These are phyloP conservation scores for Thereva unica DNA, from an alignment of 2,888 invertebrate genomes.

Conservation along the genomic window DNA sequence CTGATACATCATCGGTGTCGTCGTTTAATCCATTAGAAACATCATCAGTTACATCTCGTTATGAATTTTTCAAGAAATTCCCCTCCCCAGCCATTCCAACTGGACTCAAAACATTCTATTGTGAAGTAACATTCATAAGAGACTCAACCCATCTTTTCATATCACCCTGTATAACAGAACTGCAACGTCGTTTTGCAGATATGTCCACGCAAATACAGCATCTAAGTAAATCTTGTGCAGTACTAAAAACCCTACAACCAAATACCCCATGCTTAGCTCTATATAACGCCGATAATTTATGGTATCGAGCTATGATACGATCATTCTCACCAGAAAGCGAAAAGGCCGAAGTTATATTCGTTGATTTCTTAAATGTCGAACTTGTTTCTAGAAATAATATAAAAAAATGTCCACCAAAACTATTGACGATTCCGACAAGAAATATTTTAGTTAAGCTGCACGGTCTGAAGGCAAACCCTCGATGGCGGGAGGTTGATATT, in stretches of 20 bases:
- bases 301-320: conserved; percentile 73
- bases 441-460: conserved; percentile 61
- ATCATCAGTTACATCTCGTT: conserved; percentile 46
- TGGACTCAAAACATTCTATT: conserved; percentile 49
- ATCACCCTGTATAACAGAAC: conserved; percentile 53
- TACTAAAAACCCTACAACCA: conserved; percentile 19
- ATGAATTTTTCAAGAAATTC: conserved; percentile 45
- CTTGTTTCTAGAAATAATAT: conserved; percentile 59
- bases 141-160: conserved; percentile 50
- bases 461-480: conserved; percentile 54
- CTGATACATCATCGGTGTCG: conserved; percentile 35
- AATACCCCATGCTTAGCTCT: conserved; percentile 65
- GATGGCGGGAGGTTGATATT: conserved; percentile 52
- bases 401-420: conserved; percentile 60
- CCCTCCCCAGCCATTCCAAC: conserved; percentile 47
- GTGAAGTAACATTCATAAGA: conserved; percentile 49
- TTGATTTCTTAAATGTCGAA: conserved; percentile 76
- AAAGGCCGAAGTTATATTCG: conserved; percentile 67
- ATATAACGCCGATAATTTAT: conserved; percentile 65
- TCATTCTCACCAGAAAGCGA: conserved; percentile 58
- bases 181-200: conserved; percentile 57
- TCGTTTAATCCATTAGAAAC: conserved; percentile 51
- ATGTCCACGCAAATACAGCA: conserved; percentile 59
- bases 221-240: conserved; percentile 53
- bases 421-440: conserved; percentile 61